Conservation (phyloP, 2,888 invertebrate genomes). For the Lamellibrachia columna region DNA sequence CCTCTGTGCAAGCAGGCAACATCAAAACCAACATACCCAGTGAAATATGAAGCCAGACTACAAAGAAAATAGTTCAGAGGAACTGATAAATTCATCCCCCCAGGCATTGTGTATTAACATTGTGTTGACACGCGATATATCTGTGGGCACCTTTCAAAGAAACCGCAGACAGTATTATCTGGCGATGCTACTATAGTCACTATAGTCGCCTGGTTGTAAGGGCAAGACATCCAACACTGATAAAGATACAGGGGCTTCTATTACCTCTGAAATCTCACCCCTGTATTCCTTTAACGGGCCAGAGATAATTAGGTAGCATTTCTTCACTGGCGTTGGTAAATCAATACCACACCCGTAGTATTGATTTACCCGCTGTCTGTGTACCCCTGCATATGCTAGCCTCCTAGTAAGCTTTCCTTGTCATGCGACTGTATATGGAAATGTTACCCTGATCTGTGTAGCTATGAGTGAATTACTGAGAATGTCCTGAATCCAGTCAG, state of each 20-base stretch:
- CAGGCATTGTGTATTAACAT: background rate
- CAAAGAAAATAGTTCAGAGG: constrained; percentile 5
- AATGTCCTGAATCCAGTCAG: background rate
- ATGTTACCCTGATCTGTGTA: background rate
- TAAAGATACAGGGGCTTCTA: background rate
- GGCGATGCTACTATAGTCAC: background rate
- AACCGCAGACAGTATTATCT: background rate
- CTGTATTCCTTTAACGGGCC: background rate
- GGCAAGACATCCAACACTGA: background rate
- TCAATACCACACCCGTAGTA: background rate
- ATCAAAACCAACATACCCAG: background rate
- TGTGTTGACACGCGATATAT: background rate
- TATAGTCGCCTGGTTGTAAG: background rate
- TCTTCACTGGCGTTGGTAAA: background rate
- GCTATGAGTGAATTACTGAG: background rate
- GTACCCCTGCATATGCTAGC: background rate
- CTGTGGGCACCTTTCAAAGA: background rate
- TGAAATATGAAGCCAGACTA: background rate
- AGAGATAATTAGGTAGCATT: background rate
- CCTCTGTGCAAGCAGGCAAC: background rate
- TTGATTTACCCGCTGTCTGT: background rate
- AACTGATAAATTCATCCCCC: background rate
- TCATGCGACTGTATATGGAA: background rate
- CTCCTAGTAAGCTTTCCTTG: background rate
- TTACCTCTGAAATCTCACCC: background rate